These are phyloP conservation scores for Ibidorhyncha struthersii DNA, from an alignment of 2,113 vertebrate genomes.

Conservation along the genomic window DNA sequence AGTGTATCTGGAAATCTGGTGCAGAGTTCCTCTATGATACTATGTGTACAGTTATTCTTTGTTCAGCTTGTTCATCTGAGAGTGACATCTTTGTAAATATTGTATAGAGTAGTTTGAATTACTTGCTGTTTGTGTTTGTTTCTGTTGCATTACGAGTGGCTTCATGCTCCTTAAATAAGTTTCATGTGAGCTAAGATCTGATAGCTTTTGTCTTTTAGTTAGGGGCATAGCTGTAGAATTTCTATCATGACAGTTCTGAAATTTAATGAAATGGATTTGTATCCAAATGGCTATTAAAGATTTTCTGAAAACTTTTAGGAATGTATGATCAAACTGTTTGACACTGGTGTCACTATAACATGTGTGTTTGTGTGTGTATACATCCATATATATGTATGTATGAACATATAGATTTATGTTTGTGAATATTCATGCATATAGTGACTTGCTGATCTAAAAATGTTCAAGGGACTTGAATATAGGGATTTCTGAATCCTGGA, in stretches of 20 bases:
- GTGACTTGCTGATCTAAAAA: not conserved
- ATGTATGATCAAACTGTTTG: not conserved
- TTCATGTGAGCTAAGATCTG: not conserved
- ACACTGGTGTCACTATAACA: not conserved
- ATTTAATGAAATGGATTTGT: not conserved
- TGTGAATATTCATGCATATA: not conserved
- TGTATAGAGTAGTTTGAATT: not conserved
- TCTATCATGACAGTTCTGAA: not conserved
- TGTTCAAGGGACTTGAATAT: not conserved
- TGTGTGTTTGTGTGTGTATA: not conserved
- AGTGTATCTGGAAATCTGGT: not conserved
- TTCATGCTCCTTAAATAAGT: not conserved
- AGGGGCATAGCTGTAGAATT: not conserved
- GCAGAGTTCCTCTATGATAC: not conserved
- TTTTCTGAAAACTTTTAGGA: not conserved
- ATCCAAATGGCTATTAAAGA: not conserved
- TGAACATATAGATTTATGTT: not conserved
- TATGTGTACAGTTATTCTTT: not conserved
- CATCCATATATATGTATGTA: not conserved
- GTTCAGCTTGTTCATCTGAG: not conserved
- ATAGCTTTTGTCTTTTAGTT: not conserved
- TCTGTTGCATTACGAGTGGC: not conserved
- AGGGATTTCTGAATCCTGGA: not conserved
- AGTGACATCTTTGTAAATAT: slow-evolving; percentile 20
- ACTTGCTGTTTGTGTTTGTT: not conserved